Evolutionary conservation across 2,888 invertebrate genomes (phyloP), one percentile per base, ranked within the genome.

Genomic region (Corbicula japonica): DNA sequence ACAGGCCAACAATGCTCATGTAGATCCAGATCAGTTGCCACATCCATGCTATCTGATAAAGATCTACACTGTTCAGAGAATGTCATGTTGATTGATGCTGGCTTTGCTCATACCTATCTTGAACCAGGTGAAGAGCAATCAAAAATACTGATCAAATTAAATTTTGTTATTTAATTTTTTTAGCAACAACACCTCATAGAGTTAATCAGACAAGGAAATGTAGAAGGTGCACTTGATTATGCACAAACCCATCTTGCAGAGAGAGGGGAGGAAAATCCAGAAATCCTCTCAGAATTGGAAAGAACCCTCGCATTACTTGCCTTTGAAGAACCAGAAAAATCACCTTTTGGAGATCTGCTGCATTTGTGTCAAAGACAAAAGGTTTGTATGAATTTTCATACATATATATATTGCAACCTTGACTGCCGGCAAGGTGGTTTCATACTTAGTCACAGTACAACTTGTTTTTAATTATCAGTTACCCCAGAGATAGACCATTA

Each of bases 261-360:
- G 93, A 96, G 97, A 15, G 98, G 97, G 2, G 97, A 97, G 87
- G 96, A 93, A 73, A 92, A 92, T 93, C 96, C 96, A 21, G 93
- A 94, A 65, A 93, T 95, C 52, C 91, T 96, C 50, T 94, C 95
- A 23, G 98, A 99, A 94, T 94, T 99, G 72, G 99, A 99, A 94
- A 95, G 98, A 78, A 99, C 99, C 0, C 94, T 99, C 68, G 98
- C 99, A 0, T 94, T 99, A 68, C 94, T 99, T 23, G 99, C 99
- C 6, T 99, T 99, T 94, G 99, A 99, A 79, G 98, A 99, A 91
- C 99, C 99, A 0, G 96, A 97, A 87, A 96, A 96, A 71, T 98
- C 98, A 84, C 99, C 99, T 0, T 99, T 99, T 94, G 97, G 98
- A 23, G 98, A 99, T 93, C 95, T 99, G 46, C 94, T 99, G 76